Evolutionary conservation across 2,797 vertebrate genomes (phyloP).

Genomic region (Staurois parvus): DNA sequence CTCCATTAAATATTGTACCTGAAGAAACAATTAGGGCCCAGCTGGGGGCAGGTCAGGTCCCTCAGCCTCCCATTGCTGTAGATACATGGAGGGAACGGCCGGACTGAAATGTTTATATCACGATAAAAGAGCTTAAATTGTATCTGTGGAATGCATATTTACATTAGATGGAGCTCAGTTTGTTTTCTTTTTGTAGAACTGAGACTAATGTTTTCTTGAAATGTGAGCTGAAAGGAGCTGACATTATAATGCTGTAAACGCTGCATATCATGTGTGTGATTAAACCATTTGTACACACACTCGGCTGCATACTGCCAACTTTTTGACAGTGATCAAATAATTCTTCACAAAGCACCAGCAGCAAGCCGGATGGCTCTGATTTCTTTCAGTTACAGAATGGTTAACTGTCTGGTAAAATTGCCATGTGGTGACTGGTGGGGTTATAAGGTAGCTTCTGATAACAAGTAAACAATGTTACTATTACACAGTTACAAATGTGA

Average conservation of each 20-base stretch:
- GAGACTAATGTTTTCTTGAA: conserved; percentile 53
- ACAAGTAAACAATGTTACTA: too few species aligned
- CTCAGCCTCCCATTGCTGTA: not conserved
- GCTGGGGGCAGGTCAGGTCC: conserved; percentile 2
- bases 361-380: not conserved
- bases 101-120: conserved; percentile 37
- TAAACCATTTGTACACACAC: conserved; percentile 5
- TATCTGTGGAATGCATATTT: conserved; percentile 57
- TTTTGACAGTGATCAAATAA: conserved; percentile 5
- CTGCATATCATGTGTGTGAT: conserved; percentile 25
- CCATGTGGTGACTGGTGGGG: not conserved
- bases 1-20: conserved; percentile 28
- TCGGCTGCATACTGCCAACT: not conserved
- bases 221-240: conserved; percentile 41
- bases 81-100: conserved; percentile 21
- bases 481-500: too few species aligned
- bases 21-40: conserved; percentile 50
- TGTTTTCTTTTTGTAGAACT: conserved; percentile 52
- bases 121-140: conserved; percentile 51
- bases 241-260: conserved; percentile 22
- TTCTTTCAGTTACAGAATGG: not conserved
- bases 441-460: too few species aligned
- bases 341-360: not conserved
- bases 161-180: conserved; percentile 46
- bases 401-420: not conserved